Base-by-base conservation (phyloP, 2,113 vertebrate species). In the Neogobius melanostomus region DNA sequence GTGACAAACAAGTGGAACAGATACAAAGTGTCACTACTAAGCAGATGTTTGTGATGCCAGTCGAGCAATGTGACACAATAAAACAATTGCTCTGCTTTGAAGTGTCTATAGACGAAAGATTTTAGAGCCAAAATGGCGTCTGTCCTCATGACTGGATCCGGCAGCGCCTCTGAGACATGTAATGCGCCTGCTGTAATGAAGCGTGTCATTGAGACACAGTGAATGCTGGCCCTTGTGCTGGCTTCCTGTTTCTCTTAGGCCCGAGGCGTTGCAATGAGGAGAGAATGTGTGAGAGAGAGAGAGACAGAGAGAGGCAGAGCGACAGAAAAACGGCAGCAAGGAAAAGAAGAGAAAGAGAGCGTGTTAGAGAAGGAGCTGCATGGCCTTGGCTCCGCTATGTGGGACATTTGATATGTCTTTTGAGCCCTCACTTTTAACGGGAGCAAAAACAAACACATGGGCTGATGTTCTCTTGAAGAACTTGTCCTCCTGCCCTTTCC, bases 361-460 rank as follows among this genome's bases (percentile, higher is more conserved):
- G 85, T 87, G 91, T 86, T 81, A 69, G 74, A 76, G 87, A 85
- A 82, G 81, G 75, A 88, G 86, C 87, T 85, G 87, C 87, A 86
- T 54, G 88, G 88, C 88, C 88, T 90, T 90, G 89, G 90, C 87
- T 88, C 81, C 83, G 88, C 87, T 87, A 86, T 85, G 85, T 81
- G 82, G 83, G 90, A 92, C 82, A 92, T 92, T 89, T 88, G 90
- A 92, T 92, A 91, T 82, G 87, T 92, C 90, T 92, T 91, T 91
- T 90, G 88, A 91, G 89, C 88, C 88, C 89, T 89, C 86, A 89
- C 88, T 90, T 92, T 90, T 86, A 91, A 93, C 82, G 79, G 83
- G 90, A 91, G 89, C 86, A 88, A 92, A 93, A 92, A 92, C 89
- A 92, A 93, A 93, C 92, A 92, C 86, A 86, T 79, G 75, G 84